Evolutionary conservation across 2,113 vertebrate species (phyloP), one percentile per base, ranked within the genome.

Genomic region (Conger conger): DNA sequence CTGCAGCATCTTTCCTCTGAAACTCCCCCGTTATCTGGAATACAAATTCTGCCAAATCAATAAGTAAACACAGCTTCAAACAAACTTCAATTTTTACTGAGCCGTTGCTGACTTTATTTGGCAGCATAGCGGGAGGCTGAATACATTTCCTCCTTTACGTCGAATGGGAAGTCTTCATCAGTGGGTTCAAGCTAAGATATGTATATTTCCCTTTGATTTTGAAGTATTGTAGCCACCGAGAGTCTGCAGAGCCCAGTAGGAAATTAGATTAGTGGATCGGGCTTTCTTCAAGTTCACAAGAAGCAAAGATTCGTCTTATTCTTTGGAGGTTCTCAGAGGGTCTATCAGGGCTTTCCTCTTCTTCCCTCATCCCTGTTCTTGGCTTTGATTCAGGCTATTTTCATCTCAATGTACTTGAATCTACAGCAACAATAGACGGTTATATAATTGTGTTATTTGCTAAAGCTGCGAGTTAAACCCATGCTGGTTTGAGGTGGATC

Each of bases 351-450:
- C 11, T 63, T 38, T 23, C 36, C 15, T 2, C 60, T 53, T 18
- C 81, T 33, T 4, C 38, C 38, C 36, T 60, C 33, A 23, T 15
- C 54, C 27, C 45, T 23, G 54, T 11, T 18, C 42, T 45, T n/a
- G 60, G 27, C 27, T 33, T n/a, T 73, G 27, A 30, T 73, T 73
- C 45, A 54, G 45, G 45, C 38, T 54, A 38, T 81, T 27, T 53
- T 50, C 38, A 50, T 81, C 45, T 50, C 27, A 81, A 81, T 81
- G n/a, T 81, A 23, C 80, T 53, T 81, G 40, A 30, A 50, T 50
- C 42, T 17, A 16, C 42, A 50, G 38, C n/a, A 81, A 53, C 20
- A 20, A 42, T 54, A 33, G 18, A 81, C 20, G 16, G 42, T 53
- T 81, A 73, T 33, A 73, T 8, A 73, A 73, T 73, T 73, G 1